Evolutionary conservation across 2,888 invertebrate genomes (phyloP).

Genomic region (Aelia acuminata): DNA sequence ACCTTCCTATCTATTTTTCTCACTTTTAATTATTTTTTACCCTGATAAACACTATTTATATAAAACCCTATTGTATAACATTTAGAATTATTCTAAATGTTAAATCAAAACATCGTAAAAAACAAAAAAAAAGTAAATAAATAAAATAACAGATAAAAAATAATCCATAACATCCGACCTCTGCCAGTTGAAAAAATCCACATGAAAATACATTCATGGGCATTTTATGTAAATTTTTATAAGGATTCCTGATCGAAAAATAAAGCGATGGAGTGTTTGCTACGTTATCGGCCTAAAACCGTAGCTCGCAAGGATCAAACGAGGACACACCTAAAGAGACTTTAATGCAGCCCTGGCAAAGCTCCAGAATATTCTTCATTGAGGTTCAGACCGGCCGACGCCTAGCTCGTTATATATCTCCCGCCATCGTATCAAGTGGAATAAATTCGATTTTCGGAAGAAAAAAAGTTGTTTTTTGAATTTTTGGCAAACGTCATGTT

Average conservation of each 20-base stretch:
- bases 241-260: neutral
- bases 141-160: neutral
- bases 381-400: neutral
- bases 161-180: neutral
- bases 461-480: neutral
- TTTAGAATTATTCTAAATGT: too few relatives aligned
- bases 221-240: neutral
- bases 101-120: too few relatives aligned
- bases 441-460: neutral
- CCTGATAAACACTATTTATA: too few relatives aligned
- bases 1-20: too few relatives aligned
- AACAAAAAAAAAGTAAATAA: too few relatives aligned
- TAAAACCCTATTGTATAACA: too few relatives aligned
- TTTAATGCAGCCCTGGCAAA: conserved; percentile 17
- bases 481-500: conserved; percentile 12
- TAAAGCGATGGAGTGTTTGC: neutral
- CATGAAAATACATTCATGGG: neutral
- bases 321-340: conserved; percentile 33
- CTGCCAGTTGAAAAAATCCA: neutral
- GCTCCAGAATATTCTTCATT: conserved; percentile 8
- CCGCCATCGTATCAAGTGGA: neutral
- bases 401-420: conserved; percentile 3
- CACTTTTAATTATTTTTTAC: too few relatives aligned
- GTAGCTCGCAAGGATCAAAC: neutral
- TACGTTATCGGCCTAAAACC: neutral